Conservation (phyloP, 1,140 invertebrate genomes). For the Mamestra configurata region DNA sequence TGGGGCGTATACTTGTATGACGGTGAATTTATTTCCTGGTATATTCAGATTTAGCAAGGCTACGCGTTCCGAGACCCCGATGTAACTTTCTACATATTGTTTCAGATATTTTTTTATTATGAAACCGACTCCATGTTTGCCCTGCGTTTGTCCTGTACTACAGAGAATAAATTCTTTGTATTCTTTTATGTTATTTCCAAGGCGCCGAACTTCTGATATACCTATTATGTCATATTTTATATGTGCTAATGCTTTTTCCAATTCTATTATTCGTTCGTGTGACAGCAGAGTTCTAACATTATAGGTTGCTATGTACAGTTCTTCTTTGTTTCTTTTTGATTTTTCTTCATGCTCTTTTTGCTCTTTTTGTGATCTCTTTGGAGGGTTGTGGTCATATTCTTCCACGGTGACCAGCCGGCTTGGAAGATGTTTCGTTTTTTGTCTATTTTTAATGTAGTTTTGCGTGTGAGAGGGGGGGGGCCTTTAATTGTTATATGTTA, state of each 20-base stretch:
- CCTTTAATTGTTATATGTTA: conserved; percentile 10
- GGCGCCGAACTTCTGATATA: conserved; percentile 44
- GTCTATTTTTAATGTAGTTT: background rate
- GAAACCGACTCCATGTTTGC: conserved; percentile 35
- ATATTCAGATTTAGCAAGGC: background rate
- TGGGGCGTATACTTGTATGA: conserved; percentile 28
- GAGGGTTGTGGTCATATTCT: conserved; percentile 32
- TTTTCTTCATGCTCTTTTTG: background rate
- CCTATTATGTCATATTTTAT: conserved; percentile 25
- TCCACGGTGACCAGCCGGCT: conserved; percentile 33
- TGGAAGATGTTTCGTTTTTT: conserved; percentile 10
- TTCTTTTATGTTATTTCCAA: conserved; percentile 40
- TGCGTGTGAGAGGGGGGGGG: conserved; percentile 13
- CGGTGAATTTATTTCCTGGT: too few species aligned
- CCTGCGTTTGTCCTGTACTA: conserved; percentile 24
- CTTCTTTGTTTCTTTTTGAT: background rate
- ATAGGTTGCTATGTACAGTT: conserved; percentile 6
- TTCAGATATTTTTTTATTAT: conserved; percentile 12
- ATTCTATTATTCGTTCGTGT: conserved; percentile 27
- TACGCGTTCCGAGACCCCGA: background rate
- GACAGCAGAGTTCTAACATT: conserved; percentile 35
- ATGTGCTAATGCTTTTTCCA: conserved; percentile 19
- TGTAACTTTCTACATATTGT: background rate
- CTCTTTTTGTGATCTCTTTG: conserved; percentile 10
- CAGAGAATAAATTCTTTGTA: conserved; percentile 34